Evolutionary conservation across 2,888 invertebrate species (phyloP).

Genomic region (Nemapogon koenigi): DNA sequence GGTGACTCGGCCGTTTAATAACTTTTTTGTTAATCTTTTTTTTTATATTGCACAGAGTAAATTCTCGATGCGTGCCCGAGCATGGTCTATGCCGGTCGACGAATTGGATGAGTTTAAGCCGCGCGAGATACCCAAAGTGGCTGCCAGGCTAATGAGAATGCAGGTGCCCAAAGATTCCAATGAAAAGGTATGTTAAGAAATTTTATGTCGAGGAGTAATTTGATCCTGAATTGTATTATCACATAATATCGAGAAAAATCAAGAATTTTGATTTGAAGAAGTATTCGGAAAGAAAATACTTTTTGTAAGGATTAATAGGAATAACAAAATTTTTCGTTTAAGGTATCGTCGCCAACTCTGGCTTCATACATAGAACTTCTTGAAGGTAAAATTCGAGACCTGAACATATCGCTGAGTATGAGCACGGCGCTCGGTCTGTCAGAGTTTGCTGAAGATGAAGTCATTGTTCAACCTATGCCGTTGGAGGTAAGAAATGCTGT

Average conservation of each 20-base stretch:
- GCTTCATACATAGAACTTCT: conserved; percentile 57
- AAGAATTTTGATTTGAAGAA: no score
- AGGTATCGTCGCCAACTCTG: conserved; percentile 36
- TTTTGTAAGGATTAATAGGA: no score
- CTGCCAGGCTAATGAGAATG: conserved; percentile 32
- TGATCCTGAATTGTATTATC: no score
- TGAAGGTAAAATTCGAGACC: conserved; percentile 69
- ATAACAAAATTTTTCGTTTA: conserved; percentile 12
- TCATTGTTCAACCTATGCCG: conserved; percentile 80
- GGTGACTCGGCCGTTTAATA: no score
- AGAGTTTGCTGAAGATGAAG: conserved; percentile 88
- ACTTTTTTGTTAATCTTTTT: no score
- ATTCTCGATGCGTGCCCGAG: conserved; percentile 81
- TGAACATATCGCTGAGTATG: conserved; percentile 75
- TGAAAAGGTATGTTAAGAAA: no score
- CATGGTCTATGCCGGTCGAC: conserved; percentile 73
- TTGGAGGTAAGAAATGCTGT: conserved; percentile 67
- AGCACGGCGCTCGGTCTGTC: conserved; percentile 82
- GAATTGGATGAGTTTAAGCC: conserved; percentile 30
- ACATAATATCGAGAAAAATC: no score
- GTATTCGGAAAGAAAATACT: no score
- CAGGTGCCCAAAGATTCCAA: conserved; percentile 33
- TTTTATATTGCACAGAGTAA: conserved; percentile 73
- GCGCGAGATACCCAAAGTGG: conserved; percentile 33
- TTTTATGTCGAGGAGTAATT: no score